These are phyloP conservation scores for Smithornis capensis DNA, from an alignment of 2,113 vertebrate species.

Conservation along the genomic window DNA sequence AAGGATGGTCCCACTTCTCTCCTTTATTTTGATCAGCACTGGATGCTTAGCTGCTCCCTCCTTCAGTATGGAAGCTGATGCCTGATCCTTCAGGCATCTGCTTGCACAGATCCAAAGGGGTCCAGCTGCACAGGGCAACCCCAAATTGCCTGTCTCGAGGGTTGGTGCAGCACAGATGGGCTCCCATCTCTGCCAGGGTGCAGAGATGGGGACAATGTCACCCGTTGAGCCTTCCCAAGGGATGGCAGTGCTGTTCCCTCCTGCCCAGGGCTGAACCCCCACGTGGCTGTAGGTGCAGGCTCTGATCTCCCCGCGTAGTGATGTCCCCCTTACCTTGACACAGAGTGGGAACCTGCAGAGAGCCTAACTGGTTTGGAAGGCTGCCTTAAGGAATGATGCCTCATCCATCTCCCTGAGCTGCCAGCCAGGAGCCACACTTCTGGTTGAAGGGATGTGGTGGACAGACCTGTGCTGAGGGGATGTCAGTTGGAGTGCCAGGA, in stretches of 20 bases:
- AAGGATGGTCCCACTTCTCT: not conserved
- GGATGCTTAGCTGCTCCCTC: not conserved
- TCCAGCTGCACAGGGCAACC: not conserved
- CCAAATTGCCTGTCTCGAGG: not conserved
- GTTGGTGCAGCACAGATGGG: not conserved
- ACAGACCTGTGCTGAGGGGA: not conserved
- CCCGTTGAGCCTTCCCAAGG: accelerated
- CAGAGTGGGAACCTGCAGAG: not conserved
- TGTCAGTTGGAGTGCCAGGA: not conserved
- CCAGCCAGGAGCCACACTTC: not conserved
- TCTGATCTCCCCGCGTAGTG: accelerated
- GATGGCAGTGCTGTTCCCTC: not conserved
- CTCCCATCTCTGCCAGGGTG: not conserved
- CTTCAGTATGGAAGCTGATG: not conserved
- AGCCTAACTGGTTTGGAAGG: not conserved
- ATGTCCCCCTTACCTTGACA: not conserved
- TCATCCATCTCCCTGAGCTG: not conserved
- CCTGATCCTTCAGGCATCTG: not conserved
- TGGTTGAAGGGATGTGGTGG: not conserved
- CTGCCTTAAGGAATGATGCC: not conserved
- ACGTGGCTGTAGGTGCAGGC: not conserved
- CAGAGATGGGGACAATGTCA: not conserved
- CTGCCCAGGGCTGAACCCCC: not conserved
- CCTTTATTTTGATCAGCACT: not conserved
- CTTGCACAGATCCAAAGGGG: not conserved